Evolutionary conservation across 2,113 vertebrate genomes (phyloP).

Genomic region (Syrrhaptes paradoxus): DNA sequence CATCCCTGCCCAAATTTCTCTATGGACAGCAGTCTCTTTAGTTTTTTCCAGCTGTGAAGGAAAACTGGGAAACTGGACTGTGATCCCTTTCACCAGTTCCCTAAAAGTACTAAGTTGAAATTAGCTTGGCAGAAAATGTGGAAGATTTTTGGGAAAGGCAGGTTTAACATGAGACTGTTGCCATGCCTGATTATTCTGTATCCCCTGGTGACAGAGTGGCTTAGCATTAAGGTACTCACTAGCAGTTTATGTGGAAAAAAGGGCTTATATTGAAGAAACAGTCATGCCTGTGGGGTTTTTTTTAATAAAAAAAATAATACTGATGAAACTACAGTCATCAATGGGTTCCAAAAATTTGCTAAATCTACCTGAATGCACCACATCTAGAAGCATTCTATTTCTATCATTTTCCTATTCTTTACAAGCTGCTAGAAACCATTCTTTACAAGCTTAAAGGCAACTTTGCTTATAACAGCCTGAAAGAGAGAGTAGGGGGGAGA

Average conservation of each 20-base stretch:
- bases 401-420: background rate
- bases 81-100: background rate
- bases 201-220: background rate
- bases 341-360: background rate
- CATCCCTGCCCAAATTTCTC: background rate
- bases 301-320: background rate
- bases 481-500: background rate
- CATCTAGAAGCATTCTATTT: background rate
- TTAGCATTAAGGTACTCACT: background rate
- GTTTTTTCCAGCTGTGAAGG: background rate
- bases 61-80: background rate
- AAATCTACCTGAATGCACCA: background rate
- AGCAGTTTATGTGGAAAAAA: background rate
- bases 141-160: background rate
- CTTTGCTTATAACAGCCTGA: background rate
- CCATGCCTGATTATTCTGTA: background rate
- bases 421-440: background rate
- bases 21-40: background rate
- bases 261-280: background rate
- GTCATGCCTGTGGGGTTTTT: background rate
- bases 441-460: background rate
- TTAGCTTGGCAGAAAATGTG: background rate
- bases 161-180: background rate
- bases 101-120: background rate
- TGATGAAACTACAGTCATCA: background rate